Conservation (phyloP, 2,888 invertebrate species). For the Melinaea menophilus region DNA sequence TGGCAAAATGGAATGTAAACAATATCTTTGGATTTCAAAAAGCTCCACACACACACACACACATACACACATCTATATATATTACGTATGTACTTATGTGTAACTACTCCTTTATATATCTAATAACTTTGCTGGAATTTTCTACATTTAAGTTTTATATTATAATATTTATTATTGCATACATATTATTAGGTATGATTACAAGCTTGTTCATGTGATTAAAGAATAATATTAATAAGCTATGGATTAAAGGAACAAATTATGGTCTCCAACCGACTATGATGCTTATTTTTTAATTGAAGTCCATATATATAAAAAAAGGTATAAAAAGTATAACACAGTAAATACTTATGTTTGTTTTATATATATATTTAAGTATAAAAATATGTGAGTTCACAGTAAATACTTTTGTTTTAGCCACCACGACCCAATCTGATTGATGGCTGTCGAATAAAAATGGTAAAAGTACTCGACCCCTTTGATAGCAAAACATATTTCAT, state of each 20-base stretch:
- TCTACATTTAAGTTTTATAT: no score
- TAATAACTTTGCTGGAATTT: no score
- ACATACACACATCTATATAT: no score
- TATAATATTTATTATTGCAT: no score
- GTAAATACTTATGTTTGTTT: background rate
- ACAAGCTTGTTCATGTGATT: no score
- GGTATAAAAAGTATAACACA: background rate
- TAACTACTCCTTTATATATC: no score
- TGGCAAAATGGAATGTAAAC: constrained; percentile 60
- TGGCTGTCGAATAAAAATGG: constrained; percentile 32
- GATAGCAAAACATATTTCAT: constrained; percentile 63
- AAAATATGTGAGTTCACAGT: constrained; percentile 30
- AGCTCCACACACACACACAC: background rate
- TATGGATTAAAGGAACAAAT: no score
- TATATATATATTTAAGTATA: background rate
- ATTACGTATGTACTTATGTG: no score
- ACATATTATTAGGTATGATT: no score
- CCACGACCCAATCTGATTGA: constrained; percentile 36
- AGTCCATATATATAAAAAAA: background rate
- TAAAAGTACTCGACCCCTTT: constrained; percentile 41
- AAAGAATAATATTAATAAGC: no score
- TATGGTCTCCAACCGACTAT: no score
- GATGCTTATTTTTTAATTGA: background rate
- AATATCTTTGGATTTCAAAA: constrained; percentile 36
- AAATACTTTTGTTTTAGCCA: constrained; percentile 40